Evolutionary conservation across 2,113 vertebrate genomes (phyloP).

Genomic region (Corvus hawaiiensis): DNA sequence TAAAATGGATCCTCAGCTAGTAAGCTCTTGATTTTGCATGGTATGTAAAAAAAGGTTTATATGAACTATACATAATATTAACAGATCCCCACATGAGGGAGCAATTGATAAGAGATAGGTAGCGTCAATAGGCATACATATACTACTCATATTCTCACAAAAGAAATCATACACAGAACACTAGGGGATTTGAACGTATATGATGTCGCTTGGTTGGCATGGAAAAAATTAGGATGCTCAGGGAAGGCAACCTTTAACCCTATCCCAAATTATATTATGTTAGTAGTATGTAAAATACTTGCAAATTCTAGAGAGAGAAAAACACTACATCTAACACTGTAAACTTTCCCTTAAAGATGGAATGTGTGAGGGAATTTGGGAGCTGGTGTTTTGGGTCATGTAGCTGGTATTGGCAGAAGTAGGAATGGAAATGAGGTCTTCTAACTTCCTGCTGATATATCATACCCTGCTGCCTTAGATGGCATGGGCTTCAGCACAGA

Average conservation of each 20-base stretch:
- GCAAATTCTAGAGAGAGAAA: not conserved
- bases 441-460: not conserved
- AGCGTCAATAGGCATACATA: not conserved
- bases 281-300: not conserved
- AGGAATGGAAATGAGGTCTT: not conserved
- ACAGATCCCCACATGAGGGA: constrained; percentile 47
- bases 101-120: constrained; percentile 20
- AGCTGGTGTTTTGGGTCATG: not conserved
- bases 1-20: not conserved
- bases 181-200: not conserved
- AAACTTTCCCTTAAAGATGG: not conserved
- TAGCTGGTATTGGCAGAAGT: not conserved
- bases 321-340: accelerated
- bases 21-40: not conserved
- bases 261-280: not conserved
- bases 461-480: not conserved
- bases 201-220: not conserved
- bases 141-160: not conserved
- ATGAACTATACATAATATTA: not conserved
- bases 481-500: not conserved
- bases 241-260: not conserved
- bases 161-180: not conserved
- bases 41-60: not conserved
- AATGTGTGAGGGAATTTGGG: not conserved
- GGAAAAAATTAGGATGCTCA: not conserved